Base-by-base conservation (phyloP, 2,797 vertebrate species). In the Lates japonicus region DNA sequence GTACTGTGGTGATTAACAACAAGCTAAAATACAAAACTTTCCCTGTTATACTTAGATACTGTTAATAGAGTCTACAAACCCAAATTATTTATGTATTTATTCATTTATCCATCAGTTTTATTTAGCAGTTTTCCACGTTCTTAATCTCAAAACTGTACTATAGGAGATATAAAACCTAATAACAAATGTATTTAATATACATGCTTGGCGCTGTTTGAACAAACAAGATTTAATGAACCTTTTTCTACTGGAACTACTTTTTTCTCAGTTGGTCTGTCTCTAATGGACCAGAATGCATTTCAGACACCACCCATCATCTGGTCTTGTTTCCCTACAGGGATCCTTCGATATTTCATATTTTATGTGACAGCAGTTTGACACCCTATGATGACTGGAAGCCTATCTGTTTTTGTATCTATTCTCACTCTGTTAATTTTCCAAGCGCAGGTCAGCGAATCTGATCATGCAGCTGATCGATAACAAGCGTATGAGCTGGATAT, bases 401-500 rank as follows among this genome's bases (percentile, higher is more conserved):
- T 19, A 76, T 80, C 35, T 5, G 48, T 70, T 74, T 29, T 37
- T 22, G 42, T 37, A 7, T 58, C 22, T 0, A 3, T 52, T 17
- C 5, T 39, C 29, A 2, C 33, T 42, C 52, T 14, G 19, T 20
- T 60, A 1, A 14, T 70, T 25, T 65, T 58, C 60, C 70, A 9
- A n/a, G n/a, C 1, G 74, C 85, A 78, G 84, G 80, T 82, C 20
- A 17, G 48, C 22, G 39, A 70, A 70, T n/a, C 59, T 61, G 12
- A 16, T 67, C 12, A 25, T 88, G 81, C 62, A 83, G 93, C 93
- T 88, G 93, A 94, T 54, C 92, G 54, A 65, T 76, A 9, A 74
- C 48, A 82, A 74, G 93, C 88, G 85, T 60, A 90, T 94, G 93
- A 95, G 89, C 90, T 44, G 83, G 83, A 75, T 5, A 81, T 85